Evolutionary conservation across 2,888 invertebrate genomes (phyloP).

Genomic region (Eretmocerus hayati): DNA sequence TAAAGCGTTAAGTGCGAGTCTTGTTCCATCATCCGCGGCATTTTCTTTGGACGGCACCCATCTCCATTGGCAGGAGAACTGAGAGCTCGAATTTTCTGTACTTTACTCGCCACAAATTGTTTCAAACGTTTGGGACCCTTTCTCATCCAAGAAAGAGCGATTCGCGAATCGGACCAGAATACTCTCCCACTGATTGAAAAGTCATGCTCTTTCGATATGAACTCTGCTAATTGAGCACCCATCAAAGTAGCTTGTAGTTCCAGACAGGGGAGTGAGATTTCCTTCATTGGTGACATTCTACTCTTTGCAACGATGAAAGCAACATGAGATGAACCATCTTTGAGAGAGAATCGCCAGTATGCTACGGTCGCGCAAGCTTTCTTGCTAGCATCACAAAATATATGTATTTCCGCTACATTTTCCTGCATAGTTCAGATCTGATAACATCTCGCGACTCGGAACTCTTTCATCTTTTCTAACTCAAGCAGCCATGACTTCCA

Average conservation of each 20-base stretch:
- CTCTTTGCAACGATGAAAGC: background rate
- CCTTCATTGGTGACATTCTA: background rate
- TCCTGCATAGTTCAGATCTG: no score
- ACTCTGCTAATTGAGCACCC: no score
- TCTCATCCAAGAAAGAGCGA: background rate
- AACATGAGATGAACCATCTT: no score
- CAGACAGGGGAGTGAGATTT: background rate
- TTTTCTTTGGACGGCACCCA: background rate
- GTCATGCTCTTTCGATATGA: background rate
- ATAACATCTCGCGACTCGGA: background rate
- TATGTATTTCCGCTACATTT: no score
- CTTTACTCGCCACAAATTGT: background rate
- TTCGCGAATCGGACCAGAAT: conserved; percentile 2
- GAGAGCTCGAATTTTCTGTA: background rate
- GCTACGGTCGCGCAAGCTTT: no score
- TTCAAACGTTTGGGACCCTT: background rate
- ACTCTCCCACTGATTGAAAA: background rate
- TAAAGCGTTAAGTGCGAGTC: background rate
- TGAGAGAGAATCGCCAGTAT: no score
- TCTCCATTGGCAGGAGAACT: background rate
- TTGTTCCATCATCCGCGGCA: background rate
- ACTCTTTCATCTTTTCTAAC: background rate
- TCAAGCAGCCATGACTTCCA: background rate
- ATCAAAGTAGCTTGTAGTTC: background rate
- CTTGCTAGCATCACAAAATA: no score